phyloP scores from a whole-genome alignment of 2,113 vertebrate species.

The Rhinoderma darwinii region DNA sequence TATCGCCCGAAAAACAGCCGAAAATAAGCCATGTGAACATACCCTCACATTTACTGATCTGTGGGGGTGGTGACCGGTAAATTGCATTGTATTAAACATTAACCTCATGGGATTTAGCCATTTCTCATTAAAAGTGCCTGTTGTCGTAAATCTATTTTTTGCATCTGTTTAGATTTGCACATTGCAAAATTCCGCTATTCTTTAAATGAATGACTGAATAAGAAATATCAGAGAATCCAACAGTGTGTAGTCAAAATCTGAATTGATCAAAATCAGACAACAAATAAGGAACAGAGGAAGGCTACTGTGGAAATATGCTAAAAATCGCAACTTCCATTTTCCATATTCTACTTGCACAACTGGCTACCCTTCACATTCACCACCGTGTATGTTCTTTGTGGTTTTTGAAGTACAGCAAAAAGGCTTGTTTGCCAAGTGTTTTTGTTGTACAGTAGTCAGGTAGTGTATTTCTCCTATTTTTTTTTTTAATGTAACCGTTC shows the following conservation, averaged over 20 bases:
- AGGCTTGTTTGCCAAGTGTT: too few relatives aligned
- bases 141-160: slow-evolving; percentile 22
- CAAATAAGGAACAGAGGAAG: neutral
- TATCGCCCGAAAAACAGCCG: too few relatives aligned
- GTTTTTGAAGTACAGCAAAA: too few relatives aligned
- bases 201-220: neutral
- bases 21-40: too few relatives aligned
- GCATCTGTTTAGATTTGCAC: neutral
- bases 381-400: neutral
- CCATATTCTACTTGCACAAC: neutral
- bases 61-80: slow-evolving; percentile 49
- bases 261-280: neutral
- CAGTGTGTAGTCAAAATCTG: neutral
- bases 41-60: slow-evolving; percentile 3
- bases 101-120: slow-evolving; percentile 39
- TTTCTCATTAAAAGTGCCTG: slow-evolving; percentile 58
- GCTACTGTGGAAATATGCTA: neutral
- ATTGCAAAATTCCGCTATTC: neutral
- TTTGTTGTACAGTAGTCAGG: too few relatives aligned
- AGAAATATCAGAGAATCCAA: neutral
- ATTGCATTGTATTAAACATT: slow-evolving; percentile 28
- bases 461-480: neutral
- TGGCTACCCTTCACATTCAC: neutral
- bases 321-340: neutral
- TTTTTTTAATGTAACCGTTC: neutral